phyloP scores from a whole-genome alignment of 2,888 invertebrate species.

The Drosophila nigricruria region DNA sequence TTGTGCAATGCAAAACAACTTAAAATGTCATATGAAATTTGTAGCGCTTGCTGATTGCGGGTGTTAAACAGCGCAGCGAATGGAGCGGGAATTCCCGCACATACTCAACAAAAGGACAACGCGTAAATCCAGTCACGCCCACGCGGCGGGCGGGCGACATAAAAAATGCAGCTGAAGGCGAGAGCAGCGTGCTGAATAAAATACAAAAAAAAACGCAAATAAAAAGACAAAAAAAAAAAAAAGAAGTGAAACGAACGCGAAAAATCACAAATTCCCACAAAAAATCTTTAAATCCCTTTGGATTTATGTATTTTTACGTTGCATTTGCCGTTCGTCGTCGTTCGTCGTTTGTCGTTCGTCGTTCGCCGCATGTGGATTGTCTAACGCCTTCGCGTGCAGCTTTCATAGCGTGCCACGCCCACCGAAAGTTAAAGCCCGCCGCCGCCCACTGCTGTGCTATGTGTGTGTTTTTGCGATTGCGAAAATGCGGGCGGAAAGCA shows the following conservation, averaged over 20 bases:
- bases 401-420: constrained; percentile 20
- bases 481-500: constrained; percentile 57
- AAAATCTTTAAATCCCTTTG: constrained; percentile 77
- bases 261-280: constrained; percentile 77
- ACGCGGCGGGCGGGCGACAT: constrained; percentile 21
- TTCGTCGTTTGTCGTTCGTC: constrained; percentile 16
- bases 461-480: constrained; percentile 52
- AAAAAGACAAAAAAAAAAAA: neutral
- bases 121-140: constrained; percentile 71
- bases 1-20: constrained; percentile 74
- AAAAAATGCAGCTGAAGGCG: constrained; percentile 55
- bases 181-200: constrained; percentile 53
- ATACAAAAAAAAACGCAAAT: constrained; percentile 17
- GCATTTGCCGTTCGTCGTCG: constrained; percentile 58
- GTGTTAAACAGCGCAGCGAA: constrained; percentile 61
- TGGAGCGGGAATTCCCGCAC: constrained; percentile 11
- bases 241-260: constrained; percentile 60
- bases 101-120: constrained; percentile 42
- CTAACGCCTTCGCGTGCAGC: constrained; percentile 46
- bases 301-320: constrained; percentile 80
- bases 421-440: constrained; percentile 33
- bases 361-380: constrained; percentile 64
- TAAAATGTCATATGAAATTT: constrained; percentile 80
- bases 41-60: constrained; percentile 75
- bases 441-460: constrained; percentile 33